Percentiles rank a stretch among this genome's conserved stretches.
Evolutionary conservation across 2,113 vertebrate genomes (phyloP).

Genomic region (Elephas maximus): DNA sequence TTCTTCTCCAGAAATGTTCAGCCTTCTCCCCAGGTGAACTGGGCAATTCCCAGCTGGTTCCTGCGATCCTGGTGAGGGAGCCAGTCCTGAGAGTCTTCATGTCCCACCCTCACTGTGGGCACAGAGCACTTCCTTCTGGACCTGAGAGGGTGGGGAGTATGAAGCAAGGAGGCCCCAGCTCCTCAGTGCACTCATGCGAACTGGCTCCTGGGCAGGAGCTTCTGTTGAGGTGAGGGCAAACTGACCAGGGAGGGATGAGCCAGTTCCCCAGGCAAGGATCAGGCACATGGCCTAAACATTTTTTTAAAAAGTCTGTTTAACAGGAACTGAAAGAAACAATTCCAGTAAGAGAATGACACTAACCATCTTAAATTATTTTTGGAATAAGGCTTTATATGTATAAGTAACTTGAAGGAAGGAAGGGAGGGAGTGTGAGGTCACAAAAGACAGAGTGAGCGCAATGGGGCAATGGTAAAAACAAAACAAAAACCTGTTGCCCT

Average conservation of each 20-base stretch:
- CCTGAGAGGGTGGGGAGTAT: neutral
- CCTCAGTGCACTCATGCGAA: neutral
- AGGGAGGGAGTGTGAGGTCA: neutral
- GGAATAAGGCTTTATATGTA: neutral
- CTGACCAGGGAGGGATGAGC: neutral
- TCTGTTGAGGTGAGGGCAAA: neutral
- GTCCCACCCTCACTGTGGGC: no score
- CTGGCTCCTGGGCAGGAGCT: neutral
- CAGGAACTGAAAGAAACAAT: neutral
- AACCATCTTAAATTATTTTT: neutral
- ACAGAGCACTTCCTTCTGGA: neutral
- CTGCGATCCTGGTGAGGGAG: no score
- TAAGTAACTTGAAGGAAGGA: neutral
- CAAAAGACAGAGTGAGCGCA: neutral
- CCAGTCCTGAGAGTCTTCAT: neutral
- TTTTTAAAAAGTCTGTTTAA: neutral
- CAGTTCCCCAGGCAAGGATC: neutral
- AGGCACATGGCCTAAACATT: neutral
- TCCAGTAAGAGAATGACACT: neutral
- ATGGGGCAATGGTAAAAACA: neutral
- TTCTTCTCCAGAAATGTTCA: neutral
- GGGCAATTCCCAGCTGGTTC: neutral
- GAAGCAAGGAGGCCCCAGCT: neutral
- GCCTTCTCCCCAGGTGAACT: neutral
- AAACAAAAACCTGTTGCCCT: neutral